phyloP scores from a whole-genome alignment of 2,797 vertebrate species.

The Acanthurus tractus region DNA sequence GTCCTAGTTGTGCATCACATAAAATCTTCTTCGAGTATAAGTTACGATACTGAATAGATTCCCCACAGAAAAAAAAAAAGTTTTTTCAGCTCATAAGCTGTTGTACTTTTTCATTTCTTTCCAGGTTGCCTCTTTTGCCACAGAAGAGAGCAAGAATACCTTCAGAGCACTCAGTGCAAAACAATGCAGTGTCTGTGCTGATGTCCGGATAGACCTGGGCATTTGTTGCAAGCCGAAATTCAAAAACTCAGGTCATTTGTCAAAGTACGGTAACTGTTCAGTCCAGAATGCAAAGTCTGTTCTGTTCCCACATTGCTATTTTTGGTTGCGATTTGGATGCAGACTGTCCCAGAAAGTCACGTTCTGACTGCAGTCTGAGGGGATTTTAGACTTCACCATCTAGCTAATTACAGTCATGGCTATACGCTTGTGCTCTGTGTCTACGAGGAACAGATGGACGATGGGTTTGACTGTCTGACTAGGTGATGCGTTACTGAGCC shows the following conservation, averaged over 20 bases:
- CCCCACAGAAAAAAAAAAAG: slow-evolving; percentile 8
- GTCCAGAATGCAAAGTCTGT: slow-evolving; percentile 51
- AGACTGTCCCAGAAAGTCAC: slow-evolving; percentile 64
- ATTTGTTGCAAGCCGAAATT: slow-evolving; percentile 57
- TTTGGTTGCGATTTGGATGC: slow-evolving; percentile 62
- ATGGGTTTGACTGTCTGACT: slow-evolving; percentile 57
- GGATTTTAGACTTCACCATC: slow-evolving; percentile 60
- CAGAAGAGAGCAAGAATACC: slow-evolving; percentile 8
- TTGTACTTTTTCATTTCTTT: slow-evolving; percentile 18
- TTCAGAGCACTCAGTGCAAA: neutral
- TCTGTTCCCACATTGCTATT: slow-evolving; percentile 71
- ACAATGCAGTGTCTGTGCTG: slow-evolving; percentile 51
- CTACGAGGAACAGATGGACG: slow-evolving; percentile 78
- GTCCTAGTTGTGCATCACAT: neutral
- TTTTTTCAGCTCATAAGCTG: slow-evolving; percentile 30
- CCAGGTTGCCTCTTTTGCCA: slow-evolving; percentile 35
- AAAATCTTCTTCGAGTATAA: neutral
- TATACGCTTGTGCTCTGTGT: slow-evolving; percentile 45
- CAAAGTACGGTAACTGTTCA: slow-evolving; percentile 57
- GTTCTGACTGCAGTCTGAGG: slow-evolving; percentile 50
- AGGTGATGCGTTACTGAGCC: slow-evolving; percentile 35
- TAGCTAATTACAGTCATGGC: slow-evolving; percentile 74
- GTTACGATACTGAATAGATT: slow-evolving; percentile 1
- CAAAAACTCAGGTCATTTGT: slow-evolving; percentile 66
- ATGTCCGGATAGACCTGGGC: slow-evolving; percentile 43